Evolutionary conservation across 2,888 invertebrate species (phyloP).

Genomic region (Schizaphis graminum): DNA sequence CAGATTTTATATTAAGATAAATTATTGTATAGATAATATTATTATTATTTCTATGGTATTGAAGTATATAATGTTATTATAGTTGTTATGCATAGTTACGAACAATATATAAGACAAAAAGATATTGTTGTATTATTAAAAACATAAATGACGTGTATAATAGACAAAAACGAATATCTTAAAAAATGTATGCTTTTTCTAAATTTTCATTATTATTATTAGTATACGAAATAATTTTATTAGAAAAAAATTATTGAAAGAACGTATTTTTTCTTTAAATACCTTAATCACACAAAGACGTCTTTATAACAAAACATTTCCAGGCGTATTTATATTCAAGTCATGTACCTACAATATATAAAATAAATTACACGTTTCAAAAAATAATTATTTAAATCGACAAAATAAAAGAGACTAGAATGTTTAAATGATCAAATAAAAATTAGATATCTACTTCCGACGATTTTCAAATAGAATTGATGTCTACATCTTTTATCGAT

Average conservation of each 20-base stretch:
- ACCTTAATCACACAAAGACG: not conserved
- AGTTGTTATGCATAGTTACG: not conserved
- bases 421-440: not conserved
- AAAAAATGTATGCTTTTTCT: not conserved
- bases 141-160: not conserved
- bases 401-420: not conserved
- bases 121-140: not conserved
- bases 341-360: not conserved
- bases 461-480: not conserved
- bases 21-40: not conserved
- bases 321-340: not conserved
- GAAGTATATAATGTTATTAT: not conserved
- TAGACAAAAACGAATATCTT: not conserved
- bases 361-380: slow-evolving; percentile 7
- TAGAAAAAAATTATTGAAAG: not conserved
- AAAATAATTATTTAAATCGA: not conserved
- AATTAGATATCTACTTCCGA: not conserved
- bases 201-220: not conserved
- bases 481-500: not conserved
- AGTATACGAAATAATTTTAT: not conserved
- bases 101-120: not conserved
- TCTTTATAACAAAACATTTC: not conserved
- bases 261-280: not conserved
- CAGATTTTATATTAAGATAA: not conserved
- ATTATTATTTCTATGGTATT: not conserved